Base-by-base conservation (phyloP, 2,113 vertebrate species). In the Athene cunicularia region DNA sequence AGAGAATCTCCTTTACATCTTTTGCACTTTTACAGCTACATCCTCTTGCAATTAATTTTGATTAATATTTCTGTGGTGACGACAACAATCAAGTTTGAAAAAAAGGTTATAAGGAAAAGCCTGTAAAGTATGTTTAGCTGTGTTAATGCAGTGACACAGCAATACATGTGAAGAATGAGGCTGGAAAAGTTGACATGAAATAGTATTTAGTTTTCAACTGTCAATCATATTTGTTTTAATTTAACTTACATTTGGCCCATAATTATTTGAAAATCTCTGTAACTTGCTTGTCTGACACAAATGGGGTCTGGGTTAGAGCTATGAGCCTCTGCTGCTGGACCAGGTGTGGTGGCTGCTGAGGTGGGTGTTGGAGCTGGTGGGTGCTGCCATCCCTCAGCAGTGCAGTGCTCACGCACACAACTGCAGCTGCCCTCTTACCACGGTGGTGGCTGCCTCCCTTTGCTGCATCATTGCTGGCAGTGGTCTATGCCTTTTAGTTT, bases 321-420 rank as follows among this genome's bases (percentile, higher is more conserved):
- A 15, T 12, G 35, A 28, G n/a, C 19, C 27, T n/a, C 67, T 63
- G 35, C 45, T 53, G 30, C 37, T 13, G 73, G 53, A 85, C 30
- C 19, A 49, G 39, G 24, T 2, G 4, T 5, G 32, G 49, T 8
- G 6, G 30, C 50, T 91, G 35, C 63, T 73, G n/a, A 26, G 52
- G 8, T 32, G 3, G 14, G 11, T 47, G n/a, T 20, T 85, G 73
- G 49, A 75, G 10, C 28, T 5, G 2, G 6, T 41, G 60, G 12
- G 5, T n/a, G 35, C 41, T 92, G 37, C n/a, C 52, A 27, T 9
- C 12, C 20, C 23, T 12, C 4, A 2, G 3, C 30, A 9, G 10
- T 2, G 26, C 1, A 0, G 21, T 30, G 16, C 32, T 56, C 2
- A 0, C 12, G 11, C 24, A 21, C 1, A 1, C 4, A 0, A 9